Evolutionary conservation across 2,888 invertebrate genomes (phyloP).

Genomic region (Pseudococcus jackbeardsleyi): DNA sequence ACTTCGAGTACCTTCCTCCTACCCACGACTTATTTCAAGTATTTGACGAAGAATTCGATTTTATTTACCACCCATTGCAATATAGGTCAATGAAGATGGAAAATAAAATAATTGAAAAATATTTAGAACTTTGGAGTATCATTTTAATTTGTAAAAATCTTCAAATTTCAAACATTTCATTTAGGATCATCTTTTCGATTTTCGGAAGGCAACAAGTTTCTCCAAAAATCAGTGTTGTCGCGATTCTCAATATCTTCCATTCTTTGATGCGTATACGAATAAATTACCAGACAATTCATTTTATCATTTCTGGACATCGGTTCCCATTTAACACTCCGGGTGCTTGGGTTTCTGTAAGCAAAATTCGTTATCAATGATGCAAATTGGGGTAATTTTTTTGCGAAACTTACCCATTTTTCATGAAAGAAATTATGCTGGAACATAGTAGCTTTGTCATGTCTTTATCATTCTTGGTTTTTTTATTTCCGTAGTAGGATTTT

Average conservation of each 20-base stretch:
- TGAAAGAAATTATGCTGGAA: constrained; percentile 12
- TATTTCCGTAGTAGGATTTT: not conserved
- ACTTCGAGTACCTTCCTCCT: no score
- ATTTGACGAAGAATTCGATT: no score
- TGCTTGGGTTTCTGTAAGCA: constrained; percentile 1
- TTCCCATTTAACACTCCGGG: not conserved
- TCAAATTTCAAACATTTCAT: not conserved
- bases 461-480: not conserved
- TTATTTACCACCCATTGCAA: no score
- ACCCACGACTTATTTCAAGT: no score
- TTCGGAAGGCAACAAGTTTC: not conserved
- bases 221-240: not conserved
- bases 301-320: not conserved
- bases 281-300: not conserved
- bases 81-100: no score
- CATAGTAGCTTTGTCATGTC: not conserved
- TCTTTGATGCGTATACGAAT: not conserved
- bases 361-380: not conserved
- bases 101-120: no score
- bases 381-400: not conserved
- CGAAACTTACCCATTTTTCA: not conserved
- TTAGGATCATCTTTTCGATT: not conserved
- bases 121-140: not conserved
- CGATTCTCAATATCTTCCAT: constrained; percentile 24
- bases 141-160: not conserved